Evolutionary conservation across 2,113 vertebrate species (phyloP).

Genomic region (Pelvicachromis taeniatus): DNA sequence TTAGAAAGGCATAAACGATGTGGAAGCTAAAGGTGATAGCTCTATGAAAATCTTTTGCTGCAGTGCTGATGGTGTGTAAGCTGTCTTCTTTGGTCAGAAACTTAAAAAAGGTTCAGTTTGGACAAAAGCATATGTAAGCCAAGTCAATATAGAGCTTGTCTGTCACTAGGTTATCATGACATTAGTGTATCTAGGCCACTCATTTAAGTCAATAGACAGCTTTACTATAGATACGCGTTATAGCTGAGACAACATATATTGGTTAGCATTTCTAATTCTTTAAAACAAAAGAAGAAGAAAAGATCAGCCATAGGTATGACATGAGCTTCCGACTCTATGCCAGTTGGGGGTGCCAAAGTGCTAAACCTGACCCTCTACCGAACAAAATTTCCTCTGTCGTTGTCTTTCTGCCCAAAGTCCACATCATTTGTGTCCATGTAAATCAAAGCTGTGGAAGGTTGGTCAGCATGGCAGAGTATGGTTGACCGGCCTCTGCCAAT

Average conservation of each 20-base stretch:
- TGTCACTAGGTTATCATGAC: neutral
- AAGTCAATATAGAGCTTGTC: neutral
- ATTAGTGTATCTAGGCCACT: neutral
- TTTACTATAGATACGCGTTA: neutral
- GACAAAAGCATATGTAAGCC: neutral
- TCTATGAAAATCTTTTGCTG: neutral
- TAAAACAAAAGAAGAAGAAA: neutral
- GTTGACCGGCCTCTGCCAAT: conserved; percentile 43
- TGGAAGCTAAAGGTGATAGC: neutral
- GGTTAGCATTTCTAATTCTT: neutral
- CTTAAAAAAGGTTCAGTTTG: neutral
- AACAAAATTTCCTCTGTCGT: neutral
- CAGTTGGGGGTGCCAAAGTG: neutral
- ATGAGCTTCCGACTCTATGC: neutral
- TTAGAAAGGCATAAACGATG: conserved; percentile 34
- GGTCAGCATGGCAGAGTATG: conserved; percentile 19
- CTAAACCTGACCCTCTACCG: neutral
- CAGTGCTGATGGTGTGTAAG: neutral
- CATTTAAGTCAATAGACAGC: neutral
- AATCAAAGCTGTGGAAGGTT: conserved; percentile 17
- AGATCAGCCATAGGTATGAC: neutral
- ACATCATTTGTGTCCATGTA: conserved; percentile 9
- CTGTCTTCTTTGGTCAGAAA: neutral
- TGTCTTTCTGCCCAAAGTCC: neutral
- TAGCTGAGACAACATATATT: neutral